Base-by-base conservation (phyloP, 1,140 invertebrate species). In the Tetramorium parvispinum region DNA sequence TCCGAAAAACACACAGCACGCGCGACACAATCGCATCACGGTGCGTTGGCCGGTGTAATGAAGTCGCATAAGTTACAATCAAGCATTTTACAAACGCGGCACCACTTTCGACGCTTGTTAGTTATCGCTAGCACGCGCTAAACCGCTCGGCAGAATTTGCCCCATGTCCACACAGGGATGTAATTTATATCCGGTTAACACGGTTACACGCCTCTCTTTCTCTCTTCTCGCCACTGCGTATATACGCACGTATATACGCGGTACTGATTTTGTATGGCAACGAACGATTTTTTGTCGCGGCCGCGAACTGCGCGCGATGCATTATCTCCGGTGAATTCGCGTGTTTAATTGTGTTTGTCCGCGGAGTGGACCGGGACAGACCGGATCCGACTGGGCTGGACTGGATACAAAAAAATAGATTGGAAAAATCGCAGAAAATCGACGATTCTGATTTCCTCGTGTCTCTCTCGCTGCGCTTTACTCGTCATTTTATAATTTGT, bases 51-150 rank as follows among this genome's bases (percentile, higher is more conserved):
- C 78, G 32, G 16, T 55, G 51, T 82, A 82, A 82, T 82, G 68
- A 82, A 82, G 79, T 59, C 66, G 79, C 66, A 73, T 73, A 73
- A 82, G 66, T 82, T 82, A 82, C 66, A 82, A 82, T 82, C 79
- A 73, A 59, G 79, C 40, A 73, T 40, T 82, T 82, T 59, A 46
- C 79, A 59, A 65, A 73, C 66, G 66, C 53, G 24, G 21, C 78
- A 49, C 11, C 65, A 51, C 18, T 71, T 79, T 68, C 61, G 61
- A 79, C 77, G 77, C 43, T 70, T 82, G 66, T 73, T 81, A 51
- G 77, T 81, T 82, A 82, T 65, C 76, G 46, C 46, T n/a, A 68
- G 32, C 53, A 61, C 77, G 79, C 51, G 66, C 53, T 59, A 73
- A 59, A 82, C 51, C 66, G 65, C 66, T 57, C 79, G 53, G 24